Percentiles rank a stretch among this genome's conserved stretches.
Conservation (phyloP, 2,797 vertebrate genomes). For the Eulemur mongoz region DNA sequence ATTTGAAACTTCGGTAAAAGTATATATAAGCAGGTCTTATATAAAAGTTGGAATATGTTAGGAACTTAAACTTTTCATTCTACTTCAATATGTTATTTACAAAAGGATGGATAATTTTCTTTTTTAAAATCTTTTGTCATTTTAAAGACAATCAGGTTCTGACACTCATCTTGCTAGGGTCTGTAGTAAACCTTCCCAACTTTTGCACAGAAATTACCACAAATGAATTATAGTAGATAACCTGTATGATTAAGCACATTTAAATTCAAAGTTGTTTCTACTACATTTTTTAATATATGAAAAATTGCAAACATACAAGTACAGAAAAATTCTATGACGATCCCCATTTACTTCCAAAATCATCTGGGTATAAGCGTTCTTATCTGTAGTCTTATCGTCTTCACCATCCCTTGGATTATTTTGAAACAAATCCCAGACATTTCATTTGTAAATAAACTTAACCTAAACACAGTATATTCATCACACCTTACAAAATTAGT, state of each 20-base stretch:
- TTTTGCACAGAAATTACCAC: not conserved
- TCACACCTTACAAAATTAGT: not conserved
- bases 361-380: not conserved
- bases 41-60: conserved; percentile 12
- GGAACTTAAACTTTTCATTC: not conserved
- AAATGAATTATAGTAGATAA: not conserved
- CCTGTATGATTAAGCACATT: not conserved
- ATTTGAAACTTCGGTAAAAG: not conserved
- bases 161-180: not conserved
- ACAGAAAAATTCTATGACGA: not conserved
- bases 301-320: conserved; percentile 3
- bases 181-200: not conserved
- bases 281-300: not conserved
- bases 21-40: not conserved
- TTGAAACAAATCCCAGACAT: not conserved
- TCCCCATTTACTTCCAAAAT: not conserved
- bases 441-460: not conserved
- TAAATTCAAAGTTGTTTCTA: conserved; percentile 18
- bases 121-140: not conserved
- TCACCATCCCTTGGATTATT: not conserved
- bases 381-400: not conserved
- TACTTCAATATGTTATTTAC: not conserved
- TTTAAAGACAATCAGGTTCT: not conserved
- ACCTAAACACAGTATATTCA: not conserved
- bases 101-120: not conserved